Evolutionary conservation across 2,113 vertebrate genomes (phyloP), one percentile per base, ranked within the genome.

Genomic region (Larimichthys polyactis): DNA sequence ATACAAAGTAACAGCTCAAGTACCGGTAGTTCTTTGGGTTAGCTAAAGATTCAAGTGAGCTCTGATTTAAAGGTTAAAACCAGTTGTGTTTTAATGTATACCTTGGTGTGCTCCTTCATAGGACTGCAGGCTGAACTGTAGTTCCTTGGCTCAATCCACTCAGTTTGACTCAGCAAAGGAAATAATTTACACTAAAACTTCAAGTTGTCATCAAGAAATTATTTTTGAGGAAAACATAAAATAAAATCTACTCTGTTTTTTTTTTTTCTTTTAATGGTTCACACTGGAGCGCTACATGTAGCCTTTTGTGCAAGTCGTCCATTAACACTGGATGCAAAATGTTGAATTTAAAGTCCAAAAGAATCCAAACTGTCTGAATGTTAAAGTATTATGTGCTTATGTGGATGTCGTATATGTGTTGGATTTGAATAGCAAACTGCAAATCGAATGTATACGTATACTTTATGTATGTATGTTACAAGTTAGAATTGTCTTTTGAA

Each of bases 391-490:
- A 48, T 9, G 68, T 90, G 86, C 75, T 87, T 80, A 75, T 75
- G 84, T 90, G 75, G 77, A 80, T 85, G 74, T 87, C 77, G 85
- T 90, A 84, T 66, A 79, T 65, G 88, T 90, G 85, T 71, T 89
- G 85, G 86, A 87, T 75, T 55, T 84, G 71, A 86, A 71, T 85
- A 87, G 83, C 73, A 87, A 86, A 85, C 87, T 86, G 80, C 81
- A 87, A 83, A 63, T 67, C 36, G 87, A 94, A 92, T 93, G 90
- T 91, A 88, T 63, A 82, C 63, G 75, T 91, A 77, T 55, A 83
- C 54, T 73, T 69, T 84, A 27, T 70, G 83, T 81, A 46, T 59
- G 68, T 91, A 57, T 63, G 78, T 91, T 75, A 73, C 15, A 79
- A 82, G 76, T 80, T 68, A 85, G 24, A 66, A n/a, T 72, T 88